Percentiles rank a stretch among this genome's conserved stretches.
phyloP scores from a whole-genome alignment of 37 sponge, comb jelly and placozoan species.

The Theonella swinhoei region DNA sequence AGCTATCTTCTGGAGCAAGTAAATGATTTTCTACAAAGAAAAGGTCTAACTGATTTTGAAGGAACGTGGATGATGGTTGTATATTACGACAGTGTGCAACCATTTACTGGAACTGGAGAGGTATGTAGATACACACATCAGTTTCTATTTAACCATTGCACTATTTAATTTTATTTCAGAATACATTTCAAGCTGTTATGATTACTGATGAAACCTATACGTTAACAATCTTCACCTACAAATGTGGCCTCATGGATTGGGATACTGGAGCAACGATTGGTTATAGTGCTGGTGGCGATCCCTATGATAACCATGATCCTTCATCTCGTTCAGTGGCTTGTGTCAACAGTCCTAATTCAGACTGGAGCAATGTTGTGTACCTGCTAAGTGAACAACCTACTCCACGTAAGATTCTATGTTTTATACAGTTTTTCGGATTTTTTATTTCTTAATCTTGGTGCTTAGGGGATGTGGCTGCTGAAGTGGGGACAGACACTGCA shows the following conservation, averaged over 20 bases:
- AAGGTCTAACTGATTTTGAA: neutral
- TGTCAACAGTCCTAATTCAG: constrained; percentile 1
- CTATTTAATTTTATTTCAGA: neutral
- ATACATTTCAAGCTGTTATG: constrained; percentile 74
- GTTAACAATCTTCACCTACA: constrained; percentile 62
- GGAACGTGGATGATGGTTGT: constrained; percentile 41
- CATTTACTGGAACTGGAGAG: neutral
- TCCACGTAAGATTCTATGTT: too few relatives aligned
- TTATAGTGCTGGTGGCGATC: constrained; percentile 8
- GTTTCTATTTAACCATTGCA: neutral
- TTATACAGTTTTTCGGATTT: too few relatives aligned
- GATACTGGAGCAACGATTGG: constrained; percentile 26
- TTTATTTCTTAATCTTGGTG: too few relatives aligned
- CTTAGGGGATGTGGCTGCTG: too few relatives aligned
- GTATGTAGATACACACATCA: neutral
- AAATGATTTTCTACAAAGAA: neutral
- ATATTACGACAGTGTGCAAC: constrained; percentile 1
- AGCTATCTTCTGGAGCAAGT: neutral
- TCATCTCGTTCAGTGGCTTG: constrained; percentile 19
- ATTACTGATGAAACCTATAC: constrained; percentile 62
- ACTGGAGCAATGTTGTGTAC: constrained; percentile 31
- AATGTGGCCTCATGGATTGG: constrained; percentile 63
- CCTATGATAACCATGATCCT: constrained; percentile 11
- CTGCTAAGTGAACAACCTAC: neutral
- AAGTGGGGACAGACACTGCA: neutral